Percentiles rank a stretch among this genome's conserved stretches.
Evolutionary conservation across 2,113 vertebrate species (phyloP).

Genomic region (Pitta sordida): DNA sequence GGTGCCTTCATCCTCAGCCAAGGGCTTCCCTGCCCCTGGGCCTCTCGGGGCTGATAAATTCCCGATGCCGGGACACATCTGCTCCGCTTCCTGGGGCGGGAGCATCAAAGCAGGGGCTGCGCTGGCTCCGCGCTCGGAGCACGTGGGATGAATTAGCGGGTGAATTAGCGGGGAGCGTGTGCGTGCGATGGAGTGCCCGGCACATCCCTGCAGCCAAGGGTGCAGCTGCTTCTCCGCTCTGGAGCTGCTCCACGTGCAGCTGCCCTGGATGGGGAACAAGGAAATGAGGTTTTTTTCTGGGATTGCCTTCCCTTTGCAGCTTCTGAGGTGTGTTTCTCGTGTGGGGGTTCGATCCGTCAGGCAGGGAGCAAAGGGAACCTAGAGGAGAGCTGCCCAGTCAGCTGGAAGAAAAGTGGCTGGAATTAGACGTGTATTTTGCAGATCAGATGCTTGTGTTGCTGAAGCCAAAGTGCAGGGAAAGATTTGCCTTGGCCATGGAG

Average conservation of each 20-base stretch:
- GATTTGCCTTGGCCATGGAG: not conserved
- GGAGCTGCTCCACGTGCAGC: not conserved
- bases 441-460: not conserved
- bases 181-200: not conserved
- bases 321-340: not conserved
- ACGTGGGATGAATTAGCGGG: not conserved
- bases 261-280: not conserved
- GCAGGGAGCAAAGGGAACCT: not conserved
- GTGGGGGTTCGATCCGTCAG: not conserved
- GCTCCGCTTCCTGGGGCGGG: accelerated
- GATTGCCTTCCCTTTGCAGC: not conserved
- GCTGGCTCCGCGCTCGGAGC: not conserved
- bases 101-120: not conserved
- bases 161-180: not conserved
- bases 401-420: not conserved
- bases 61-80: not conserved
- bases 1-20: slow-evolving; percentile 18
- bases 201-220: not conserved
- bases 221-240: not conserved
- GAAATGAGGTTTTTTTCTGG: not conserved
- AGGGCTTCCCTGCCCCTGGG: not conserved
- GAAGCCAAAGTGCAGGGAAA: not conserved
- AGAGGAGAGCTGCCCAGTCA: not conserved
- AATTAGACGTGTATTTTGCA: not conserved
- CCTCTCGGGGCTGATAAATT: not conserved